Percentiles rank a stretch among this genome's conserved stretches.
These are phyloP conservation scores for Phorcus lineatus DNA, from an alignment of 2,888 invertebrate genomes.

Conservation along the genomic window DNA sequence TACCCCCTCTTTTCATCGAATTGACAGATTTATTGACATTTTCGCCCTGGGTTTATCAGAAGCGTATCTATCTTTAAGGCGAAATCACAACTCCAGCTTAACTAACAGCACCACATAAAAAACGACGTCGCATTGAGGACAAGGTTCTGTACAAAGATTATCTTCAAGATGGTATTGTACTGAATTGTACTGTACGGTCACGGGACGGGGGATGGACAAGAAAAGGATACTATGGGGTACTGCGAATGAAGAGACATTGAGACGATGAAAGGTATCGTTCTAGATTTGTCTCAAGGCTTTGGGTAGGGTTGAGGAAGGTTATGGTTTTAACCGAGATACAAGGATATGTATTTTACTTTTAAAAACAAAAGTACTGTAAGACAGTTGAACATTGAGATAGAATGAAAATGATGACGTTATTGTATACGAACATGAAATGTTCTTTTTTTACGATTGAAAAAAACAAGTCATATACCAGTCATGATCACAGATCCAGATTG, in stretches of 20 bases:
- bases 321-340: too few species aligned
- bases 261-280: not conserved
- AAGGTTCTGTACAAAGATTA: not conserved
- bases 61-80: not conserved
- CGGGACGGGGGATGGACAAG: not conserved
- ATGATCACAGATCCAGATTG: too few species aligned
- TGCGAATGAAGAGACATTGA: not conserved
- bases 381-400: too few species aligned
- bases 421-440: too few species aligned
- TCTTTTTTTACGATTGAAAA: too few species aligned
- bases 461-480: too few species aligned
- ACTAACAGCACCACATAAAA: not conserved
- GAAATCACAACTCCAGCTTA: not conserved
- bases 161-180: not conserved
- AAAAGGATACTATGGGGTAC: not conserved
- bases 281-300: too few species aligned
- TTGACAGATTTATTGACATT: slow-evolving; percentile 24
- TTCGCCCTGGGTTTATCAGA: slow-evolving; percentile 10
- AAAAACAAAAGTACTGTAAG: too few species aligned
- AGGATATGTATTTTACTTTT: too few species aligned
- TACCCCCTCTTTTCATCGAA: slow-evolving; percentile 3
- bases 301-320: not conserved
- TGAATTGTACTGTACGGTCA: not conserved
- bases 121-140: not conserved
- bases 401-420: too few species aligned